Evolutionary conservation across 2,888 invertebrate genomes (phyloP), one percentile per base, ranked within the genome.

Genomic region (Ophion ellenae): DNA sequence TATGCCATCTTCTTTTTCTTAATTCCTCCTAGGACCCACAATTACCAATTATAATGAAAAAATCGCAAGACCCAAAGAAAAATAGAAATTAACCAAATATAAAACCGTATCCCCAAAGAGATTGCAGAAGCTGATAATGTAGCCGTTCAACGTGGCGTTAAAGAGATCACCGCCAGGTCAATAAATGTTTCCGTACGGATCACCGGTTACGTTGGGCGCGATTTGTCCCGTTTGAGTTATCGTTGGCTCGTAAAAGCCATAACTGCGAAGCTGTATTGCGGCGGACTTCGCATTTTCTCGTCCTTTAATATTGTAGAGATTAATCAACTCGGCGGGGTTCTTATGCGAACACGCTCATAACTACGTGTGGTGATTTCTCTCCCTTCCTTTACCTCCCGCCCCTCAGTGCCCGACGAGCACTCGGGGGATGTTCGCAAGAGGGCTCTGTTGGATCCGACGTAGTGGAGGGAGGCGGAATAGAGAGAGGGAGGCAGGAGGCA

Each of bases 261-360:
- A 70, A 75, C 64, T 61, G 73, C 64, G 59, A 53, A 83, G 80
- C 79, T 45, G 53, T 66, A 80, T 80, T 73, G 59, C 76, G 61
- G 59, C 40, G 77, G 45, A 63, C 75, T 75, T 61, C 53, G 82
- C 81, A 76, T 76, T 87, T 74, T 70, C 80, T 61, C 82, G 53
- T 70, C 70, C 90, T 91, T 92, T 91, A 93, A 92, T 92, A 92
- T 92, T 90, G 90, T 89, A 92, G 89, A 90, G 90, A 92, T 92
- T 92, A 92, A 93, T 93, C 92, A 92, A 91, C 90, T 90, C 89
- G 73, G 81, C 81, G 83, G 47, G 75, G 76, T 75, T 87, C 83
- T 83, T 83, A 80, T 69, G 84, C 73, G 61, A 20, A 86, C 73
- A 77, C 83, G 64, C 81, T 73, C 71, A 78, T 83, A 71, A 20